Percentiles rank a stretch among this genome's conserved stretches.
Evolutionary conservation across 2,113 vertebrate species (phyloP).

Genomic region (Myotis davidii): DNA sequence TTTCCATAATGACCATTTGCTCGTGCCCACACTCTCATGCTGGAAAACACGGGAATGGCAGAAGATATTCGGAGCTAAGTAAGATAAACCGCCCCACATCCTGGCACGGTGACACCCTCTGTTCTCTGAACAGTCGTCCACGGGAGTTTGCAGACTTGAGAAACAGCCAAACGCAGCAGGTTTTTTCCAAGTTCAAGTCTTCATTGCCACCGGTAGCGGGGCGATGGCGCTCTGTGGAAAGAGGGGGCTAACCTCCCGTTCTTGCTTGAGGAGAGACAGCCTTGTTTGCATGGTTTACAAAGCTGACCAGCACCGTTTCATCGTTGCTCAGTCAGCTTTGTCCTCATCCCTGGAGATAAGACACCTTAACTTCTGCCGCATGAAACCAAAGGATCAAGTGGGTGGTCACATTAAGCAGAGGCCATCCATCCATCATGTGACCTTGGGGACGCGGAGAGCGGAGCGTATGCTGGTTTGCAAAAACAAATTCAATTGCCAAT

Average conservation of each 20-base stretch:
- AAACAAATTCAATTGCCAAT: background rate
- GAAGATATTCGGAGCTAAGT: background rate
- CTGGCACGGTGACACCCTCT: background rate
- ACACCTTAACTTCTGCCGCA: background rate
- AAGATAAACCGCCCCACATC: background rate
- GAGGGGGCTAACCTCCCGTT: too few relatives aligned
- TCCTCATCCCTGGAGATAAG: background rate
- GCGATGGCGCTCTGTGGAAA: background rate
- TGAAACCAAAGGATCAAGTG: background rate
- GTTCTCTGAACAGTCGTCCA: rapidly evolving
- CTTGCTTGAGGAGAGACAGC: background rate
- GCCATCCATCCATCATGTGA: background rate
- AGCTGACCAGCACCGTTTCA: rapidly evolving
- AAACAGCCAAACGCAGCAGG: rapidly evolving
- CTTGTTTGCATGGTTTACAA: background rate
- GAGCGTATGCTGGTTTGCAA: background rate
- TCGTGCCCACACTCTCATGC: background rate
- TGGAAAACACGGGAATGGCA: background rate
- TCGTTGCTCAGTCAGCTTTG: background rate
- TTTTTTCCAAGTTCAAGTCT: background rate
- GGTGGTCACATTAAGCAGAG: background rate
- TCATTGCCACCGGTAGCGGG: background rate
- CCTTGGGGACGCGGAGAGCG: rapidly evolving
- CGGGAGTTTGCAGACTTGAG: background rate
- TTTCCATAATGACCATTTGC: rapidly evolving